phyloP scores from a whole-genome alignment of 2,888 invertebrate genomes.

The Drosophila diplacantha region DNA sequence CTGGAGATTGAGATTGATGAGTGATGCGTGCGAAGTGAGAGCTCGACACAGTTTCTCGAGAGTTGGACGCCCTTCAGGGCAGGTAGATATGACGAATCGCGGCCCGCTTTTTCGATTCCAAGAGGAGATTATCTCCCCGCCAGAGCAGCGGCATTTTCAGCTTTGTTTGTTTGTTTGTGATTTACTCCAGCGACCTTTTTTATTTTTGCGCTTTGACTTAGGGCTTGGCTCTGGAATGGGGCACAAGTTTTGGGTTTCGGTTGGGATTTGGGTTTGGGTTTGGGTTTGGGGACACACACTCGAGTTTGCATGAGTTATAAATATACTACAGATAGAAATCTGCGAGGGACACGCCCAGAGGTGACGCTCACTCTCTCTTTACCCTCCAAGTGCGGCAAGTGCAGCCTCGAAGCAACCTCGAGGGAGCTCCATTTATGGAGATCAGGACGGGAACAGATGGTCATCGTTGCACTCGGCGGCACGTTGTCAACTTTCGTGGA shows the following conservation, averaged over 20 bases:
- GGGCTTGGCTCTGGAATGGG: constrained; percentile 30
- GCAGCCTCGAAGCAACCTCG: constrained; percentile 17
- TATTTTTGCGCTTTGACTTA: constrained; percentile 9
- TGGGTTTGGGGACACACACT: constrained; percentile 15
- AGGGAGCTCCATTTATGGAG: constrained; percentile 53
- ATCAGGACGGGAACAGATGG: constrained; percentile 51
- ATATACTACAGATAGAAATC: constrained; percentile 41
- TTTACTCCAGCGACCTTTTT: constrained; percentile 49
- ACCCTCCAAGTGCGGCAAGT: constrained; percentile 6
- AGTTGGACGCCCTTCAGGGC: constrained; percentile 15
- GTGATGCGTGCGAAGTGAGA: constrained; percentile 7
- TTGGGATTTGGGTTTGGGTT: constrained; percentile 7
- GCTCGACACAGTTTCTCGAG: constrained; percentile 19
- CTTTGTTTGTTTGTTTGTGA: constrained; percentile 54
- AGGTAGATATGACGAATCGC: constrained; percentile 33
- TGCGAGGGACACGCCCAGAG: constrained; percentile 37
- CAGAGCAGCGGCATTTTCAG: constrained; percentile 51
- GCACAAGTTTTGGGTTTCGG: constrained; percentile 12
- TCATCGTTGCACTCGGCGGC: constrained; percentile 45
- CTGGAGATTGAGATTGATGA: background rate
- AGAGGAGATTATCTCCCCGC: constrained; percentile 52
- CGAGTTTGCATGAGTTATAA: constrained; percentile 32
- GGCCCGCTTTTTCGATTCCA: constrained; percentile 26
- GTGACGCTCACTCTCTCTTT: constrained; percentile 1
- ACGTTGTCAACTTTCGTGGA: constrained; percentile 65